Base-by-base conservation (phyloP, 2,888 invertebrate genomes). In the Priapulus caudatus region DNA sequence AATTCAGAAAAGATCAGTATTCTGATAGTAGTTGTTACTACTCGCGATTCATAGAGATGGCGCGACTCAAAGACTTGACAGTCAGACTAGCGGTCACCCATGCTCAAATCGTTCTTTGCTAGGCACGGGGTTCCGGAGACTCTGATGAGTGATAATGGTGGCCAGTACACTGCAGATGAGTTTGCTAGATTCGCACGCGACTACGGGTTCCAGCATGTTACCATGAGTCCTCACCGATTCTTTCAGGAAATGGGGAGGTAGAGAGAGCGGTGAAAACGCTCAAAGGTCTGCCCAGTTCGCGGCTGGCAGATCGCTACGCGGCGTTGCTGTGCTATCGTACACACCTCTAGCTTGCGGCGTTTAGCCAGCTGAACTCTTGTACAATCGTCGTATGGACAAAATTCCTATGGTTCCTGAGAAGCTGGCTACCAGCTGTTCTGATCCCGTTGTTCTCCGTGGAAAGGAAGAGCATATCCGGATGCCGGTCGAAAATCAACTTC, bases 11-110 rank as follows among this genome's bases (percentile, higher is more conserved):
- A 20, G 45, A 50, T 33, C 20, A 56, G 18, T 56, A 52, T 23
- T 16, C 58, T 15, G 45, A 60, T 2, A 47, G 57, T 21, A 53
- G 56, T 18, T 58, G 56, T 43, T 56, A 55, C 22, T 58, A 56
- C 33, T 54, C 53, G n/a, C 18, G 48, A 15, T 59, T 48, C 24
- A 54, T 57, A 50, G 55, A 59, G 48, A 54, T 54, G 10, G 51
- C 53, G 16, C 50, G 49, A 16, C 47, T 57, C n/a, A n/a, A n/a
- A n/a, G n/a, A n/a, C n/a, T n/a, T n/a, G n/a, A n/a, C n/a, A n/a
- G n/a, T n/a, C n/a, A 22, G 48, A 23, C 49, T 52, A 2, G 33
- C 33, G 33, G n/a, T 33, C 33, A 33, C 10, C 33, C n/a, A 33
- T n/a, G n/a, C 10, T 33, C 10, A 33, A 33, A 33, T 33, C n/a